Conservation (phyloP, 2,113 vertebrate genomes). For the Microcebus lehilahytsara region DNA sequence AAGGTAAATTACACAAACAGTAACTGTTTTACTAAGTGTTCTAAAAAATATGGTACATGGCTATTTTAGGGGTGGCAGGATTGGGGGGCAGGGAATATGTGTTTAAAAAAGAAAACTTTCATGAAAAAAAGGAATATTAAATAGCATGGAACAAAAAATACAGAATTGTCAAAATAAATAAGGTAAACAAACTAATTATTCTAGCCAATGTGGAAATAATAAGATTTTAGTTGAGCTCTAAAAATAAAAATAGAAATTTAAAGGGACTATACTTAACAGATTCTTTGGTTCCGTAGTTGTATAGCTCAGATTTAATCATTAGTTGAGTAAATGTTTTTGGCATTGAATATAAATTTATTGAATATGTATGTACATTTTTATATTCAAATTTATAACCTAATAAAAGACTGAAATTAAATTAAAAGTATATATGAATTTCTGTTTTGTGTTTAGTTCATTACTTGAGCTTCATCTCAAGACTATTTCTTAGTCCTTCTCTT, state of each 20-base stretch:
- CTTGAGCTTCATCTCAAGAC: not conserved
- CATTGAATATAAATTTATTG: not conserved
- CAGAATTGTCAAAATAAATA: not conserved
- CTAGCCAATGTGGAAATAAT: not conserved
- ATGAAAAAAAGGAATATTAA: not conserved
- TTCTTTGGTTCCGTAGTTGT: not conserved
- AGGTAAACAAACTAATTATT: not conserved
- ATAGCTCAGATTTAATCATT: conserved; percentile 23
- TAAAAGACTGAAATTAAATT: conserved; percentile 4
- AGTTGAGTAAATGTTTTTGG: conserved; percentile 22
- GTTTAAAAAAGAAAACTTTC: not conserved
- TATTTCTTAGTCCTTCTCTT: not conserved
- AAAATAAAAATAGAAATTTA: conserved; percentile 39
- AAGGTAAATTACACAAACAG: not conserved
- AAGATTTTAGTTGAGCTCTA: not conserved
- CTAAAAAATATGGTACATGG: not conserved
- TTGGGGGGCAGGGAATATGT: not conserved
- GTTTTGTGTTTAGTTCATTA: not conserved
- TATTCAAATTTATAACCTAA: conserved; percentile 21
- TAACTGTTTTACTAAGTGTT: not conserved
- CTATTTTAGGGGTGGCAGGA: not conserved
- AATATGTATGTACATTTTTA: not conserved
- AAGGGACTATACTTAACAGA: not conserved
- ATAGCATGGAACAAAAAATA: not conserved
- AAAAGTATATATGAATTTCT: not conserved